Evolutionary conservation across 2,113 vertebrate genomes (phyloP).

Genomic region (Microcebus lehilahytsara): DNA sequence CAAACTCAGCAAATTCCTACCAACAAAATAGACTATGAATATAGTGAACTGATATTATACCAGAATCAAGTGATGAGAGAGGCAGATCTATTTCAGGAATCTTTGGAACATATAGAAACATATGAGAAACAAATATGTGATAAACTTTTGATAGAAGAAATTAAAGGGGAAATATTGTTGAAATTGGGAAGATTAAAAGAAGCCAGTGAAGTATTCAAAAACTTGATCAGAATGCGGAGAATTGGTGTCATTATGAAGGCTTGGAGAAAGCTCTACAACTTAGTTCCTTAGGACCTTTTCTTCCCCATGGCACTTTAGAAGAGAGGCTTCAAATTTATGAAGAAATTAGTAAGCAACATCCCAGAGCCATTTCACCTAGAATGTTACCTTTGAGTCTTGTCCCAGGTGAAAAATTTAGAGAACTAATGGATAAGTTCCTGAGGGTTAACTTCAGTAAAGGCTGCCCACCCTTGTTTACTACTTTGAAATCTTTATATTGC

Average conservation of each 20-base stretch:
- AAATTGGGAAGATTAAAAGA: slow-evolving; percentile 87
- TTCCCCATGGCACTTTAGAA: slow-evolving; percentile 81
- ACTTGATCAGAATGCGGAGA: slow-evolving; percentile 87
- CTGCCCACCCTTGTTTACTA: slow-evolving; percentile 88
- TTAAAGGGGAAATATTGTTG: slow-evolving; percentile 88
- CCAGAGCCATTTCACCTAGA: slow-evolving; percentile 87
- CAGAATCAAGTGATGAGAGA: slow-evolving; percentile 90
- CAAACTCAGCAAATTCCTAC: slow-evolving; percentile 87
- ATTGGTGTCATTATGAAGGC: slow-evolving; percentile 88
- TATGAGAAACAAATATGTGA: slow-evolving; percentile 88
- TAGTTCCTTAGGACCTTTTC: slow-evolving; percentile 64
- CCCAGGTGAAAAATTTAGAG: slow-evolving; percentile 89
- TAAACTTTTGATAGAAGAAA: slow-evolving; percentile 87
- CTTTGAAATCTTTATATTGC: slow-evolving; percentile 89
- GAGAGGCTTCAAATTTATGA: slow-evolving; percentile 88
- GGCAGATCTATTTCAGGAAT: slow-evolving; percentile 86
- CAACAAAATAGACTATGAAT: slow-evolving; percentile 88
- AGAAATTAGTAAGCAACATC: slow-evolving; percentile 87
- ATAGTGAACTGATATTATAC: slow-evolving; percentile 87
- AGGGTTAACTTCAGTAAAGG: slow-evolving; percentile 88
- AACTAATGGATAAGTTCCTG: slow-evolving; percentile 87
- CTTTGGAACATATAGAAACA: slow-evolving; percentile 86
- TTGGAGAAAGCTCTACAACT: slow-evolving; percentile 86
- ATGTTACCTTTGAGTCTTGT: slow-evolving; percentile 88
- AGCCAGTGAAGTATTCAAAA: slow-evolving; percentile 84